phyloP scores from a whole-genome alignment of 2,888 invertebrate genomes.

The Pollenia angustigena region DNA sequence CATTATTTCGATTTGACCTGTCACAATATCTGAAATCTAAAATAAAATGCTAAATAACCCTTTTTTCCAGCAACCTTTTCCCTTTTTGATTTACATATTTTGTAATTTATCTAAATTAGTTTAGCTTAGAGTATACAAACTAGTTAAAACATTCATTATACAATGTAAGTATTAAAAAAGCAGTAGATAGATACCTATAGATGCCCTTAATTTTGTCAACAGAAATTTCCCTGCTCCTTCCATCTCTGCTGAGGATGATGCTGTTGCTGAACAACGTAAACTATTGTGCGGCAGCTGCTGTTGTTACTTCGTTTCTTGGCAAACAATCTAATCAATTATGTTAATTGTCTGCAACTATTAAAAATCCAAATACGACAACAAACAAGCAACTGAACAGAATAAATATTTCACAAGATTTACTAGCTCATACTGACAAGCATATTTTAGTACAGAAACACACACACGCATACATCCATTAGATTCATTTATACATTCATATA shows the following conservation, averaged over 20 bases:
- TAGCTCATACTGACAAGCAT: neutral
- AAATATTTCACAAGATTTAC: slow-evolving; percentile 49
- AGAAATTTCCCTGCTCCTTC: neutral
- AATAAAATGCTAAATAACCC: no score
- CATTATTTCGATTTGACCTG: no score
- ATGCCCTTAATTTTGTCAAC: neutral
- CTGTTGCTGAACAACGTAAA: slow-evolving; percentile 43
- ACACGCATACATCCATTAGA: slow-evolving; percentile 6
- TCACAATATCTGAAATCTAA: no score
- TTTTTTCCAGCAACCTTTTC: no score
- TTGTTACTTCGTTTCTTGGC: slow-evolving; percentile 65
- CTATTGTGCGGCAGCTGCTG: slow-evolving; percentile 48
- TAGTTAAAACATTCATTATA: slow-evolving; percentile 2
- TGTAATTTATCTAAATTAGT: neutral
- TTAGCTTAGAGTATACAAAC: neutral
- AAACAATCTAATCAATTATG: slow-evolving; percentile 79
- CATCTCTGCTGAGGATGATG: slow-evolving; percentile 30
- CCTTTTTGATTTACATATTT: neutral
- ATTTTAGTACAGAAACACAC: neutral
- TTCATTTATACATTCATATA: no score
- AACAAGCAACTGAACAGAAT: slow-evolving; percentile 55
- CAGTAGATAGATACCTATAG: neutral
- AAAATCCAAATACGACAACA: slow-evolving; percentile 69
- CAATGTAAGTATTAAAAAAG: neutral
- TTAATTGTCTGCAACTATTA: slow-evolving; percentile 77